A percentile compares a stretch with the other conserved stretches of the same genome.
phyloP scores from a whole-genome alignment of 2,797 vertebrate genomes.

The Eleutherodactylus coqui region DNA sequence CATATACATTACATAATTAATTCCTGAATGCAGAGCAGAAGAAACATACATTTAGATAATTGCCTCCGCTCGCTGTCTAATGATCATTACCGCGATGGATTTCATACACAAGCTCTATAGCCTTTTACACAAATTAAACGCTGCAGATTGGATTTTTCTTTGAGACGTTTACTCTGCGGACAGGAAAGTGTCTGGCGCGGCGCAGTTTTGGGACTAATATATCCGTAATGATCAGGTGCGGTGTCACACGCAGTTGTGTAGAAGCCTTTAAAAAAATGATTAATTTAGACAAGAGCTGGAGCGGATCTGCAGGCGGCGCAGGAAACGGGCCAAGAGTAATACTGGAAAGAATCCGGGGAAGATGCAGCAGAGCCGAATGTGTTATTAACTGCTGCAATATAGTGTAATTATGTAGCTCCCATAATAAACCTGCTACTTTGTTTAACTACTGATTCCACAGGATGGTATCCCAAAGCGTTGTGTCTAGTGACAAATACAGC shows the following conservation, averaged over 20 bases:
- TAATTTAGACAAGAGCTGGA: background rate
- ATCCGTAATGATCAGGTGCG: background rate
- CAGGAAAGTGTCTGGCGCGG: background rate
- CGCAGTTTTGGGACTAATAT: background rate
- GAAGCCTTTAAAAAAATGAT: background rate
- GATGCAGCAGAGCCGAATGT: background rate
- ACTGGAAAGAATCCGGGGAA: too few relatives aligned
- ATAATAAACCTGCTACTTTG: too few relatives aligned
- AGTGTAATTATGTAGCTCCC: too few relatives aligned
- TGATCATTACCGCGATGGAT: conserved; percentile 39
- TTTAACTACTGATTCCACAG: too few relatives aligned
- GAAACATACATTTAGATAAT: conserved; percentile 55
- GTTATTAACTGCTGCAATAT: too few relatives aligned
- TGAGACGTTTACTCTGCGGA: background rate
- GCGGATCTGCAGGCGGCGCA: background rate
- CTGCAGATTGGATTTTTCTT: conserved; percentile 18
- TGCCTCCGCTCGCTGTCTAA: conserved; percentile 23
- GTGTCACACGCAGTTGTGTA: background rate
- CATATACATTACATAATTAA: conserved; percentile 40
- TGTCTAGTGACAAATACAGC: too few relatives aligned
- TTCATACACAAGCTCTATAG: background rate
- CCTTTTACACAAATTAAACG: conserved; percentile 54
- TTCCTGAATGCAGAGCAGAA: conserved; percentile 27
- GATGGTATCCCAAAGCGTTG: too few relatives aligned
- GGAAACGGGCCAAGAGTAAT: background rate